Percentiles rank a stretch among this genome's conserved stretches.
Evolutionary conservation across 2,797 vertebrate species (phyloP).

Genomic region (Geotrypetes seraphini): DNA sequence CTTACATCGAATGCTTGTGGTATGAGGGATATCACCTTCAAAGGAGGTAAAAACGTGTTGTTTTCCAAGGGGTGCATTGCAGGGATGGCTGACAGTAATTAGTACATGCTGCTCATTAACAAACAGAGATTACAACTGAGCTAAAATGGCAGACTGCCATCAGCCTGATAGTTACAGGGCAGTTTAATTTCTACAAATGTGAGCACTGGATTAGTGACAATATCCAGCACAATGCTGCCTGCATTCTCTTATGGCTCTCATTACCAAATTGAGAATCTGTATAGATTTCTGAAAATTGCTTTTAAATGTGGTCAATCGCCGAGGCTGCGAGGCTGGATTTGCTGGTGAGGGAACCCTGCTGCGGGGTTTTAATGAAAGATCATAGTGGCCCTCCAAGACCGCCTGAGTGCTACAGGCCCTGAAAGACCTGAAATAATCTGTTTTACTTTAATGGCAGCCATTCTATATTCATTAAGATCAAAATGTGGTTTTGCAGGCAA

Average conservation of each 20-base stretch:
- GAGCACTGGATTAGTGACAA: constrained; percentile 59
- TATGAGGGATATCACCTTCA: constrained; percentile 43
- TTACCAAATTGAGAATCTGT: constrained; percentile 88
- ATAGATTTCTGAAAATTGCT: constrained; percentile 98
- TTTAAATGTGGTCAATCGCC: constrained; percentile 93
- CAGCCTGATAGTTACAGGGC: constrained; percentile 48
- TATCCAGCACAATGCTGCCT: constrained; percentile 67
- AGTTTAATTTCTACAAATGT: constrained; percentile 67
- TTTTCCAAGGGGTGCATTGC: constrained; percentile 53
- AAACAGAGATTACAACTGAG: constrained; percentile 83
- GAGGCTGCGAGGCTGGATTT: constrained; percentile 77
- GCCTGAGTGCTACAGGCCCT: constrained; percentile 86
- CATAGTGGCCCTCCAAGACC: constrained; percentile 96
- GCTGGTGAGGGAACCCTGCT: constrained; percentile 79
- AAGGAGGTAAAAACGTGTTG: constrained; percentile 58
- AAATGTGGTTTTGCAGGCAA: constrained; percentile 95
- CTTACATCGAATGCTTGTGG: constrained; percentile 15
- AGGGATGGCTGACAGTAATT: constrained; percentile 81
- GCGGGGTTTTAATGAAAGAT: constrained; percentile 97
- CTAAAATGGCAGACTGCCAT: constrained; percentile 78
- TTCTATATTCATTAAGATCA: constrained; percentile 99
- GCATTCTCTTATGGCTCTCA: constrained; percentile 80
- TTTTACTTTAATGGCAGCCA: constrained; percentile 95
- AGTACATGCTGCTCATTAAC: constrained; percentile 95
- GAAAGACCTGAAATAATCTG: constrained; percentile 91